Base-by-base conservation (phyloP, 2,888 invertebrate species). In the Drosophila prolongata region DNA sequence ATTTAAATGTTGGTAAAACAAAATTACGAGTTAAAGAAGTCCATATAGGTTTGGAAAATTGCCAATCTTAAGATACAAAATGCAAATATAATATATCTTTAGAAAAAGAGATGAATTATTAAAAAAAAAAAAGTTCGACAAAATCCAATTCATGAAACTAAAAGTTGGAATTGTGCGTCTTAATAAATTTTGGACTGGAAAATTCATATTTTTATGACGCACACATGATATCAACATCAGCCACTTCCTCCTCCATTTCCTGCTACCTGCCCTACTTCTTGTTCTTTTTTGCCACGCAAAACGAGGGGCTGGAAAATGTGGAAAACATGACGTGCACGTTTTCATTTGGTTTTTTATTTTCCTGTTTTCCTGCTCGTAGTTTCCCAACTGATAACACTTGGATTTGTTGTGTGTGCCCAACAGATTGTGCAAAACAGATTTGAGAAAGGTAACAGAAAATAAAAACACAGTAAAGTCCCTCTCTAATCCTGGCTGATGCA, bases 401-500 rank as follows among this genome's bases (percentile, higher is more conserved):
- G 11, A 13, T 35, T 11, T 19, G 35, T n/a, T n/a, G 24, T 54
- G 65, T 64, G 59, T 62, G 16, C 30, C 30, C 16, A 54, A 14
- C 34, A 40, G 66, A 65, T 65, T 66, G 65, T 66, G 54, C 40
- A 64, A 64, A 54, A 54, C 54, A 65, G 30, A 47, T 35, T 40
- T 9, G 52, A 30, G 30, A 13, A 24, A 19, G 30, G 27, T 30
- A 30, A 8, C 9, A 30, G n/a, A 46, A 16, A 30, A 9, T 14
- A 24, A 37, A 19, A n/a, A 56, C 27, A 30, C 16, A 35, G 13
- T 42, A 19, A 30, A 65, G 35, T 35, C 65, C 65, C 52, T 16
- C 40, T 47, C 16, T 35, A 65, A 65, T 66, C 66, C 66, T 55
- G 66, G 65, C 66, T 66, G 65, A 66, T 66, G 66, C 66, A 66